Evolutionary conservation across 2,888 invertebrate species (phyloP).

Genomic region (Dasysyrphus tricinctus): DNA sequence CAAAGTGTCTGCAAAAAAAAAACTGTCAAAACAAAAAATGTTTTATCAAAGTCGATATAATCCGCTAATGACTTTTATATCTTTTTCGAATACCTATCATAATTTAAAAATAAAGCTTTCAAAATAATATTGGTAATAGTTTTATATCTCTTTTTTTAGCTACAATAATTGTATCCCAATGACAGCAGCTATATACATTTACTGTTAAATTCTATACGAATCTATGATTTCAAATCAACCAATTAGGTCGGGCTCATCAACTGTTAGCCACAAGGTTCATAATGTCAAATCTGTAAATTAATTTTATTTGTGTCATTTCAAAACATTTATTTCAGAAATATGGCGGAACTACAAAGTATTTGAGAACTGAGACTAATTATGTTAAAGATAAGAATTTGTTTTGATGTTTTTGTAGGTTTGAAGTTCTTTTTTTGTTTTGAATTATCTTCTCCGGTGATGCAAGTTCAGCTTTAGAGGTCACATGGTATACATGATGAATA

Average conservation of each 20-base stretch:
- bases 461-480: conserved; percentile 59
- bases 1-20: background rate
- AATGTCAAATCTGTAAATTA: conserved; percentile 26
- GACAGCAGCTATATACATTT: background rate
- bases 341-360: conserved; percentile 43
- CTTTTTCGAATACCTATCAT: background rate
- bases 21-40: conserved; percentile 14
- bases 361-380: conserved; percentile 45
- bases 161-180: background rate
- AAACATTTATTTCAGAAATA: conserved; percentile 33
- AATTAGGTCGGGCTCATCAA: conserved; percentile 13
- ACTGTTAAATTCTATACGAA: background rate
- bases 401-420: conserved; percentile 22
- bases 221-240: background rate
- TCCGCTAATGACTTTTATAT: conserved; percentile 27
- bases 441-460: conserved; percentile 44
- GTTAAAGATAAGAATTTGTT: conserved; percentile 53
- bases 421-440: background rate
- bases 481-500: conserved; percentile 49
- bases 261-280: conserved; percentile 17
- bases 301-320: conserved; percentile 39
- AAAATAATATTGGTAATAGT: background rate
- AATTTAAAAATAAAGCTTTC: conserved; percentile 1
- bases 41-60: conserved; percentile 3
- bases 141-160: background rate